Evolutionary conservation across 2,888 invertebrate genomes (phyloP), one percentile per base, ranked within the genome.

Genomic region (Leucozona laternaria): DNA sequence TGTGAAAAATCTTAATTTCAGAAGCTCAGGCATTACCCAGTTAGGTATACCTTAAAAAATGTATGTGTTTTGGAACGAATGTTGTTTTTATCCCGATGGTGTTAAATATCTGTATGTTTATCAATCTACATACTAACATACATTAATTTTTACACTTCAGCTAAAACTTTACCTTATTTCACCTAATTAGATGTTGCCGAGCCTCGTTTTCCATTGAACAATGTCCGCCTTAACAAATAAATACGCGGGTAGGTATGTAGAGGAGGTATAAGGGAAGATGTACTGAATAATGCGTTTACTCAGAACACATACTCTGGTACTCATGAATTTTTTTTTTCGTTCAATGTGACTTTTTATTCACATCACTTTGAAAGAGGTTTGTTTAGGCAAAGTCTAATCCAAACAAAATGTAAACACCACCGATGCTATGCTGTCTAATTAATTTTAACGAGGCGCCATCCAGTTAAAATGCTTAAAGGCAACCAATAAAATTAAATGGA

Each of bases 361-460:
- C 58, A 13, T 22, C 20, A 20, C 25, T 34, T 34, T 13, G 60
- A 45, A 37, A 53, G 37, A 55, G 37, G 45, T 34, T 28, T 64
- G 55, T 70, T 83, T 75, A 75, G 43, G 40, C 53, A 77, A 77
- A 60, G 8, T 37, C 58, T 66, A 50, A 79, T 76, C 72, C 22
- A 76, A 66, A 72, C 58, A 84, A 79, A 57, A 50, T 60, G 77
- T 85, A 73, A 80, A 70, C 66, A 79, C 34, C 34, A 53, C 28
- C 48, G 62, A 77, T 80, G 55, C 62, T 77, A n/a, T n/a, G 55
- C 37, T 66, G 66, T 72, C 77, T 80, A 80, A 85, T 85, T 85
- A 73, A 76, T 60, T 68, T 60, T 53, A 72, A 62, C 62, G 66
- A 72, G 76, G 58, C 60, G 77, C 77, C 60, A 64, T 45, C 28